These are phyloP conservation scores for Choloepus hoffmanni DNA, from an alignment of 2,113 vertebrate genomes.

Conservation along the genomic window DNA sequence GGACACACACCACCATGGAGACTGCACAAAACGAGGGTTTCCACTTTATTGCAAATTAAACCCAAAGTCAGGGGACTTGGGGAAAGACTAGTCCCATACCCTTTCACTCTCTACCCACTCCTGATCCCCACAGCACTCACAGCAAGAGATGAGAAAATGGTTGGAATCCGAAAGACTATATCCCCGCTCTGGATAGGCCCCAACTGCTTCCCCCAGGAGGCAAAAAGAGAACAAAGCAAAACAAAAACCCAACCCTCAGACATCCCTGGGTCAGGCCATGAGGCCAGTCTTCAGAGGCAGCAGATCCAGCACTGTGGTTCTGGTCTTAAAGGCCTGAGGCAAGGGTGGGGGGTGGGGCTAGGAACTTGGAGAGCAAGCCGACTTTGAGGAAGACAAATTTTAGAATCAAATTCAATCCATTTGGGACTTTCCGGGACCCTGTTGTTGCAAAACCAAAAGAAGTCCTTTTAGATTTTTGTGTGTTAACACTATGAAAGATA, in stretches of 20 bases:
- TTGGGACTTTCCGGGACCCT: conserved; percentile 30
- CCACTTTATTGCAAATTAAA: conserved; percentile 66
- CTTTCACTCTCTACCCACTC: background rate
- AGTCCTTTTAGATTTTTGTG: conserved; percentile 51
- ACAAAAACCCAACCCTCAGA: no score
- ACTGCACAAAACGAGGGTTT: background rate
- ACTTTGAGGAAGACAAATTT: conserved; percentile 49
- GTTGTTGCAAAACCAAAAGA: conserved; percentile 55
- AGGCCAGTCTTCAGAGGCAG: background rate
- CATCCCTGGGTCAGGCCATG: background rate
- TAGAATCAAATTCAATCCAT: conserved; percentile 44
- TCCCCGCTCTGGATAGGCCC: background rate
- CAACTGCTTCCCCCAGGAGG: background rate
- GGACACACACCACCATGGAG: conserved; percentile 12
- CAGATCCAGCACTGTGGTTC: background rate
- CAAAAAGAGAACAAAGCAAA: background rate
- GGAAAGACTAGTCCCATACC: background rate
- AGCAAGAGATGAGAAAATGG: background rate
- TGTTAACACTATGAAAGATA: conserved; percentile 71
- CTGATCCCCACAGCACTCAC: background rate
- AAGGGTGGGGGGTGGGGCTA: background rate
- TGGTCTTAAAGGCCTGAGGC: conserved; percentile 62
- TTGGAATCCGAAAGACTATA: background rate
- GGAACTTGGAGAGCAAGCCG: conserved; percentile 1
- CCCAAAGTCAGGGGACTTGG: background rate